Base-by-base conservation (phyloP, 2,113 vertebrate species). In the Carettochelys insculpta region DNA sequence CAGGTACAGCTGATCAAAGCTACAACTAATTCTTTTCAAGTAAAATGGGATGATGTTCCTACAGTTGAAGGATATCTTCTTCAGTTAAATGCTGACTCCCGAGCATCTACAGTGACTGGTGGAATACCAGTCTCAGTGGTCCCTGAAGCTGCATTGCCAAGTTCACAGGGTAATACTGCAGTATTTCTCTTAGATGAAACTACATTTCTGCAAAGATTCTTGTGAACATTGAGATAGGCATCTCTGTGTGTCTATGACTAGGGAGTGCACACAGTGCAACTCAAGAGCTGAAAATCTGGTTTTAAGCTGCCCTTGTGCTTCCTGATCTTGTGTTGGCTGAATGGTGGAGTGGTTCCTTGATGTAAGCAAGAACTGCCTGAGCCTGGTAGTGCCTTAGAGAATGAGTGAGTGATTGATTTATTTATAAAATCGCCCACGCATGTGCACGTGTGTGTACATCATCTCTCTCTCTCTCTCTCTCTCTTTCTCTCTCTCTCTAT, bases 1-100 rank as follows among this genome's bases (percentile, higher is more conserved):
- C 98, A 98, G 31, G 99, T 99, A 79, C 96, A 99, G 29, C 97
- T 99, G 90, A 98, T 99, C 52, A 98, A 98, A 97, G 99, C 99
- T 87, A 99, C 99, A 17, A 98, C 99, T 92, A 98, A 98, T 92
- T 98, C 99, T 95, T 99, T 99, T 41, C 99, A 99, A 5, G 97
- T 99, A 77, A 99, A 99, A 17, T 99, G 99, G 99, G 98, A 99
- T 94, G 99, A 99, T 92, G 98, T 99, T 73, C 98, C 98, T 80
- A 98, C 98, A 0, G 99, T 99, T 14, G 99, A 99, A 94, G 98
- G 98, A 43, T 99, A 99, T 92, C 96, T 99, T 94, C 97, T 99
- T 84, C 99, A 99, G 9, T 90, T 99, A 85, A 98, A 98, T 90
- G 98, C 98, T 1, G 98, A 98, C 52, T 91, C 93, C 56, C 96